These are phyloP conservation scores for Disparrhopalites patrizii DNA, from an alignment of 2,888 invertebrate genomes.

Conservation along the genomic window DNA sequence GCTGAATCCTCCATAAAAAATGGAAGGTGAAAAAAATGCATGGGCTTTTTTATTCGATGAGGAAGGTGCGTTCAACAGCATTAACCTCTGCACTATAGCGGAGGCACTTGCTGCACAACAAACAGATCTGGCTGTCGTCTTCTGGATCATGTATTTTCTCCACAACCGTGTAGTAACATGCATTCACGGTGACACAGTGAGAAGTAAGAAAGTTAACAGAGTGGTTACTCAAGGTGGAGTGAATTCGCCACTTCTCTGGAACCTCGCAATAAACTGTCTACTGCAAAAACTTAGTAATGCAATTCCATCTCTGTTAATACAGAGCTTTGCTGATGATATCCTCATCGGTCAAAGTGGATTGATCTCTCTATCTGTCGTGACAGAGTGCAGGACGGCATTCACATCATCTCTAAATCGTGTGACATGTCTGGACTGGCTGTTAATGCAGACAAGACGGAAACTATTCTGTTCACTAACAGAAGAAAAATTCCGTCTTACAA, in stretches of 20 bases:
- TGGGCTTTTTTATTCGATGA: slow-evolving; percentile 44
- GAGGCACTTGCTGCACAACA: slow-evolving; percentile 15
- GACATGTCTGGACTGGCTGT: too few species aligned
- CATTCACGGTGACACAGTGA: background rate
- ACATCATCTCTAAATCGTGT: too few species aligned
- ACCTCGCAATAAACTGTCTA: slow-evolving; percentile 47
- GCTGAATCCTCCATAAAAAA: background rate
- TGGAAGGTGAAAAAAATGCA: slow-evolving; percentile 27
- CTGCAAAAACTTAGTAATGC: slow-evolving; percentile 22
- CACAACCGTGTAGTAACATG: background rate
- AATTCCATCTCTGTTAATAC: too few species aligned
- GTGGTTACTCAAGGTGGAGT: slow-evolving; percentile 50
- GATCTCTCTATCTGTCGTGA: too few species aligned
- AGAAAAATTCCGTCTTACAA: too few species aligned
- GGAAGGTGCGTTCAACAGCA: slow-evolving; percentile 48
- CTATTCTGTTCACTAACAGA: too few species aligned
- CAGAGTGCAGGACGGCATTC: too few species aligned
- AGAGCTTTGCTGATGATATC: too few species aligned
- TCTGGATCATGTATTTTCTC: slow-evolving; percentile 32
- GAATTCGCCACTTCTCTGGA: slow-evolving; percentile 49
- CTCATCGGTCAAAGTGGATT: too few species aligned
- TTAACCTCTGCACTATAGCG: slow-evolving; percentile 29
- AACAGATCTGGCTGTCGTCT: background rate
- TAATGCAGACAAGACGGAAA: too few species aligned
- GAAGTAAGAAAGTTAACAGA: slow-evolving; percentile 12